Evolutionary conservation across 2,113 vertebrate genomes (phyloP), one percentile per base, ranked within the genome.

Genomic region (Recurvirostra avosetta): DNA sequence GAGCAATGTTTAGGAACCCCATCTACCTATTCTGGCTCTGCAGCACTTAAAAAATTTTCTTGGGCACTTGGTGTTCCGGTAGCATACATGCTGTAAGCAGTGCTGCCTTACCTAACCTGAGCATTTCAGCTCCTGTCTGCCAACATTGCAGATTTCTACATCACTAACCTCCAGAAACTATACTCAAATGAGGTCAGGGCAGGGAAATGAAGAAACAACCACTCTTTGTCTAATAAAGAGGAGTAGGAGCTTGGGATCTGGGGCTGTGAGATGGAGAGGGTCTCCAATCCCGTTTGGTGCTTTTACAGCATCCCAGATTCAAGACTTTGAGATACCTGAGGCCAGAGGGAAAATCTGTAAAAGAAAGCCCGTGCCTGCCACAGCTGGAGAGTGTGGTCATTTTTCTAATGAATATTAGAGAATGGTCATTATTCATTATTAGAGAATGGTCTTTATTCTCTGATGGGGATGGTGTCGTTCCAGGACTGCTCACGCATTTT

Each of bases 361-460:
- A 13, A 81, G 26, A 67, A 91, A 84, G 15, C 7, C 25, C 1
- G 0, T 73, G 13, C 9, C n/a, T 41, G 27, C 11, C 1, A 0
- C 41, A 77, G 6, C 29, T 47, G 25, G 23, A 8, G 4, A n/a
- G 6, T 5, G 23, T 36, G 38, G n/a, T 86, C 41, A 25, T 63
- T 88, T 89, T 25, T 87, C 25, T 36, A 71, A 50, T 21, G 14
- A 83, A 80, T 65, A 62, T 59, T 74, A 90, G 18, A 88, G 38
- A 62, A 45, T 30, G 18, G 19, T 79, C 32, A 53, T 75, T 71
- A 78, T 40, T 86, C 22, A 63, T 86, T 55, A 34, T 63, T 65
- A 59, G 36, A 49, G 22, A 78, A 58, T 41, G 21, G 34, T 67
- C 45, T 30, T 68, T 72, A 61, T 66, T 62, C 41, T 72, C 9